Base-by-base conservation (phyloP, 2,797 vertebrate species). In the Poeciliopsis paucimaculata region DNA sequence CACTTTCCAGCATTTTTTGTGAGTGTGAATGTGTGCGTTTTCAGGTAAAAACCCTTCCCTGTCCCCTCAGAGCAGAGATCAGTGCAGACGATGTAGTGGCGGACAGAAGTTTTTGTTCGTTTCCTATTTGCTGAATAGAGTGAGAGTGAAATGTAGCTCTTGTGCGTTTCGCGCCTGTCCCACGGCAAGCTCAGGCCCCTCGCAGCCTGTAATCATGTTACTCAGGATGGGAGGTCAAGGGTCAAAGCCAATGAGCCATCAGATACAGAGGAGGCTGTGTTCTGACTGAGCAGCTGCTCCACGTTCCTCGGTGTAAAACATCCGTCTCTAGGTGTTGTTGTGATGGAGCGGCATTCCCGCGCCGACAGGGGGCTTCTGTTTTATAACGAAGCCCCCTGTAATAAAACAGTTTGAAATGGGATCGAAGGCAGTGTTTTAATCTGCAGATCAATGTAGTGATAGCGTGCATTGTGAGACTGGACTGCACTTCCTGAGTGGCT, bases 391-490 rank as follows among this genome's bases (percentile, higher is more conserved):
- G 18, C 18, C 18, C 26, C 36, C 28, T 9, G 57, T 13, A 12
- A 7, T 41, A 47, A 57, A 53, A 43, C 26, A 13, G 9, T 41
- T 20, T 73, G 57, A 34, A 76, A 46, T 72, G 82, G 57, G 49
- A 73, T n/a, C 0, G 12, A 82, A 77, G 13, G 1, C 46, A n/a
- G 28, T 1, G 62, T 75, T 87, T 84, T 91, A 92, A 94, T 92
- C 89, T 83, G 78, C 79, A 90, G 86, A 77, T 84, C 64, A 60
- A 83, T 76, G 43, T 75, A 70, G 66, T 43, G 28, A 75, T 75
- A 74, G 81, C 78, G 88, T 74, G 88, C 80, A 88, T 92, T 88
- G 89, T 90, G 87, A 92, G 92, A 92, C 84, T 82, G 85, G 85
- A 84, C 39, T 5, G 41, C 66, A n/a, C 66, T 13, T 43, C 10